Evolutionary conservation across 2,113 vertebrate genomes (phyloP).

Genomic region (Spermophilus dauricus): DNA sequence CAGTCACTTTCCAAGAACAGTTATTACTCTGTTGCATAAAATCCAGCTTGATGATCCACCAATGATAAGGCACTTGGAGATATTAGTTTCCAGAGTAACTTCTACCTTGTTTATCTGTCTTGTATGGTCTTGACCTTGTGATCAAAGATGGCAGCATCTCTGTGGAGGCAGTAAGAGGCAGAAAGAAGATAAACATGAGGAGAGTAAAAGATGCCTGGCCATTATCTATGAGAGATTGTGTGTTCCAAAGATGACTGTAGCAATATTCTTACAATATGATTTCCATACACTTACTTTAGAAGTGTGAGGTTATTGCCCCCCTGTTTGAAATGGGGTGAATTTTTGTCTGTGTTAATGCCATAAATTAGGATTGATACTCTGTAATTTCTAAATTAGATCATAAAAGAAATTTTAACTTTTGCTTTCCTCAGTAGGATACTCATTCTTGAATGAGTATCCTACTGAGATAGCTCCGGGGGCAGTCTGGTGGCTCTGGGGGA

Average conservation of each 20-base stretch:
- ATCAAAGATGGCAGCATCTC: background rate
- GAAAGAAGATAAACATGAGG: background rate
- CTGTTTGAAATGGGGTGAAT: background rate
- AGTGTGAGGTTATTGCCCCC: background rate
- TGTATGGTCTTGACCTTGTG: background rate
- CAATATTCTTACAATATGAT: background rate
- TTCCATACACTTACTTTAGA: background rate
- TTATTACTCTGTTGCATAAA: background rate
- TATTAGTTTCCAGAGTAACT: background rate
- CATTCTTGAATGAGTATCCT: background rate
- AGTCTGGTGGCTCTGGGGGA: background rate
- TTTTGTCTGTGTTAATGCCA: background rate
- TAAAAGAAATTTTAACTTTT: background rate
- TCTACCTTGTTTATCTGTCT: background rate
- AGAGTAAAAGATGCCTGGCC: background rate
- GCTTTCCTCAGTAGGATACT: background rate
- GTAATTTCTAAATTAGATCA: background rate
- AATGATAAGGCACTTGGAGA: background rate
- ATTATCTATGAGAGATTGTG: background rate
- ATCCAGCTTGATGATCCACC: background rate
- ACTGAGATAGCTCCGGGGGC: too few relatives aligned
- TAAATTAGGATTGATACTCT: background rate
- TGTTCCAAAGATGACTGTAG: background rate
- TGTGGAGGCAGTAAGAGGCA: background rate
- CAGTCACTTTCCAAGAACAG: background rate